Evolutionary conservation across 2,888 invertebrate species (phyloP).

Genomic region (Iphiclides podalirius): DNA sequence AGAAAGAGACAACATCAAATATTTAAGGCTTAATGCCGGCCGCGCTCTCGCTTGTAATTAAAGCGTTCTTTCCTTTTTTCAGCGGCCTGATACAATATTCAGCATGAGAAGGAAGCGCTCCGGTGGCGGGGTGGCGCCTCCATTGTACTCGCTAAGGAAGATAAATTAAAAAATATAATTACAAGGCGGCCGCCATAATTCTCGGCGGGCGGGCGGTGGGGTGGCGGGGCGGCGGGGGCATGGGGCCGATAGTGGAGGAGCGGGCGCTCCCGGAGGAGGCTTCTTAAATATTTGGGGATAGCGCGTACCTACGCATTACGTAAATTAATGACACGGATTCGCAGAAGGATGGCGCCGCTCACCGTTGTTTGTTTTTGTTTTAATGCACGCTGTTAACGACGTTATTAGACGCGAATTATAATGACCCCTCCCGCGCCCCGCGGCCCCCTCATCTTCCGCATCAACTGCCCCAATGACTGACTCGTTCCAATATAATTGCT

Average conservation of each 20-base stretch:
- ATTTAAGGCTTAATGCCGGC: constrained; percentile 75
- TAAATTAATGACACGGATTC: constrained; percentile 81
- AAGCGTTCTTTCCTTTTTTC: constrained; percentile 80
- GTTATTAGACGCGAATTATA: constrained; percentile 76
- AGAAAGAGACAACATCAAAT: constrained; percentile 78
- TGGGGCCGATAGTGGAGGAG: constrained; percentile 69
- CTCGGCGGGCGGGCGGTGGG: constrained; percentile 71
- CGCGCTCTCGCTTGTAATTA: constrained; percentile 79
- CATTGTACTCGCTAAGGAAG: constrained; percentile 83
- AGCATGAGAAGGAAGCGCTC: constrained; percentile 79
- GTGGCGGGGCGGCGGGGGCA: constrained; percentile 46
- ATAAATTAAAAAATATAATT: constrained; percentile 87
- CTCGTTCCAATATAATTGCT: constrained; percentile 68
- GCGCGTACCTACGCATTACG: constrained; percentile 81
- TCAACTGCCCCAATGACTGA: constrained; percentile 74
- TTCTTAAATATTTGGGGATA: constrained; percentile 81
- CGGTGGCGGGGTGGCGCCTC: constrained; percentile 79
- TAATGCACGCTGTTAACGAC: constrained; percentile 78
- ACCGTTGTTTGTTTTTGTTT: constrained; percentile 76
- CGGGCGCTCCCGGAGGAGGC: constrained; percentile 79
- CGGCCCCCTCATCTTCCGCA: constrained; percentile 35
- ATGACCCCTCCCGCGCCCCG: constrained; percentile 42
- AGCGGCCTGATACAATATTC: constrained; percentile 80
- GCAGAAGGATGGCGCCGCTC: constrained; percentile 75
- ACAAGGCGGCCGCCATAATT: constrained; percentile 83